Evolutionary conservation across 2,797 vertebrate genomes (phyloP), one percentile per base, ranked within the genome.

Genomic region (Pipistrellus pipistrellus): DNA sequence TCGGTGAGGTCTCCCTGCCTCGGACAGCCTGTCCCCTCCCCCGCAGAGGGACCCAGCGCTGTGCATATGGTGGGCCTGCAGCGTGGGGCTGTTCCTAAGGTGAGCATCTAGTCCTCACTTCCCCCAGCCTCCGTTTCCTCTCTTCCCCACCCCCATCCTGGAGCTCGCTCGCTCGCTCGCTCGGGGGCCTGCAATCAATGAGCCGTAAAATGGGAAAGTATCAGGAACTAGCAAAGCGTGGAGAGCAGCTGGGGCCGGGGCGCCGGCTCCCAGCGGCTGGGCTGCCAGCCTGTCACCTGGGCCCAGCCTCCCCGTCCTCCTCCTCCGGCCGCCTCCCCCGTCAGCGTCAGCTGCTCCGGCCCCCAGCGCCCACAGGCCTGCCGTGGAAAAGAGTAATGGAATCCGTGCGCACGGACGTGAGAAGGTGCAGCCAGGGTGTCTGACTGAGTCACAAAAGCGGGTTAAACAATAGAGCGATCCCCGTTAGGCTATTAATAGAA

Each of bases 141-240:
- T 10, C 89, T 30, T 73, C 86, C 78, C 96, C 32, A 82, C 91
- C 95, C 87, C 81, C 90, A 71, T 4, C 38, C 41, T 27, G n/a
- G 11, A 10, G 44, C 44, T 46, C 44, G 10, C 44, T 46, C 10
- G 9, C 44, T 44, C 44, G 44, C n/a, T n/a, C n/a, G n/a, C n/a
- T n/a, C n/a, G 38, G 80, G 93, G 97, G 93, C 85, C 80, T 17
- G 25, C 73, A 87, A 84, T 95, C 95, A 97, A 96, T 94, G 96
- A 97, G 95, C 76, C 59, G 44, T 76, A 96, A 97, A 97, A 97
- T 95, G 92, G 96, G 93, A 96, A 95, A 81, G 96, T 95, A 76
- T 93, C 73, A 78, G 89, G 86, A 93, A 55, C 72, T 55, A 95
- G 93, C 84, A 82, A 80, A 90, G 95, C 96, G 2, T 93, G 86